These are phyloP conservation scores for Rhopalosiphum nymphaeae DNA, from an alignment of 2,888 invertebrate genomes.

Conservation along the genomic window DNA sequence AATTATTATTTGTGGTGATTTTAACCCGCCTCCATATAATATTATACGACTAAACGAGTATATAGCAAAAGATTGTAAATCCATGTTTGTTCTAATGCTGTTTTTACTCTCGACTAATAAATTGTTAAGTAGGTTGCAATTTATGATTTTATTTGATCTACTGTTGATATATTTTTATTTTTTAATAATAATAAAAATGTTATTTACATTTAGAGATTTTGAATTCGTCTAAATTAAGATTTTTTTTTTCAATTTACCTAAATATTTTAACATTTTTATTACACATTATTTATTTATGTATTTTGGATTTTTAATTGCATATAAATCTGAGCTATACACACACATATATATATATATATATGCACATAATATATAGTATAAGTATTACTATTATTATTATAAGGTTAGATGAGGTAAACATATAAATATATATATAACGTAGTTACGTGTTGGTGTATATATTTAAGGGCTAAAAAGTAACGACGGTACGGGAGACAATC, in stretches of 20 bases:
- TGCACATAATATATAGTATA: too few relatives aligned
- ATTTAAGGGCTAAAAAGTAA: constrained; percentile 19
- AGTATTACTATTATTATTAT: not conserved
- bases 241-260: not conserved
- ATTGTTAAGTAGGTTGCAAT: not conserved
- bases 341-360: not conserved
- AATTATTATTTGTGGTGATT: not conserved
- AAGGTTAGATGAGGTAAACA: not conserved
- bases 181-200: not conserved
- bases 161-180: not conserved
- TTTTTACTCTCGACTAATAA: not conserved
- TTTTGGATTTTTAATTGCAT: not conserved
- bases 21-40: not conserved
- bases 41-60: not conserved
- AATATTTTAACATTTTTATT: not conserved
- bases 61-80: not conserved
- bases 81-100: not conserved
- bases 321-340: not conserved
- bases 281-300: not conserved
- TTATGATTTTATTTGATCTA: not conserved
- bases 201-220: not conserved
- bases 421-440: not conserved
- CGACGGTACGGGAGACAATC: constrained; percentile 32
- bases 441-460: not conserved
- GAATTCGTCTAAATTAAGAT: not conserved